Evolutionary conservation across 2,113 vertebrate species (phyloP), one percentile per base, ranked within the genome.

Genomic region (Psettodes erumei): DNA sequence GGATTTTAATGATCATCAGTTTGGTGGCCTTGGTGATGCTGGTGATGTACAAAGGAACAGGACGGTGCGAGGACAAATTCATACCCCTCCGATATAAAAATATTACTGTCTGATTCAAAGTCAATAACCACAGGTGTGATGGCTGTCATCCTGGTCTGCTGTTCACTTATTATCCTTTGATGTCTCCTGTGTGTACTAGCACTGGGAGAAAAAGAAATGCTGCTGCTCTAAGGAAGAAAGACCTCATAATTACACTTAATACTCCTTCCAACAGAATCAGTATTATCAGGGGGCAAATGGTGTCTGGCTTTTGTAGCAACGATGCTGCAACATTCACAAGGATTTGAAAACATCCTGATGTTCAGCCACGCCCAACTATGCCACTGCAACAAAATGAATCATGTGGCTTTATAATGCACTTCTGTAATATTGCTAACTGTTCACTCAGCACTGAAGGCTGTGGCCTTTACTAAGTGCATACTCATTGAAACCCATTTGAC

Each of bases 191-290:
- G 54, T 64, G 33, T 12, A 21, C 6, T 25, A 54, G 28, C 16
- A 15, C 0, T 18, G 21, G 19, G n/a, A 40, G 43, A 16, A 35
- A 60, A 32, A 32, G 3, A 40, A 58, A n/a, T n/a, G 40, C 16
- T 59, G 56, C 62, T 58, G 28, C 35, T 55, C 43, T 38, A 15
- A 25, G 32, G 18, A 25, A 56, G 15, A 62, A 45, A 77, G 63
- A 42, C 23, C 1, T 64, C 6, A 53, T 79, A 48, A 75, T 80
- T 54, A 66, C 10, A 51, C 1, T 1, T 60, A 69, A 48, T 66
- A 37, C 27, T 65, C 37, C 9, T 51, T 28, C n/a, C 27, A 45
- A 23, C n/a, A 58, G 35, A 37, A n/a, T 28, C 16, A 16, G 15
- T 40, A 55, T 62, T 63, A 40, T 58, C 65, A 53, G 53, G 53